These are phyloP conservation scores for Leistus spinibarbis DNA, from an alignment of 2,888 invertebrate genomes.

Conservation along the genomic window DNA sequence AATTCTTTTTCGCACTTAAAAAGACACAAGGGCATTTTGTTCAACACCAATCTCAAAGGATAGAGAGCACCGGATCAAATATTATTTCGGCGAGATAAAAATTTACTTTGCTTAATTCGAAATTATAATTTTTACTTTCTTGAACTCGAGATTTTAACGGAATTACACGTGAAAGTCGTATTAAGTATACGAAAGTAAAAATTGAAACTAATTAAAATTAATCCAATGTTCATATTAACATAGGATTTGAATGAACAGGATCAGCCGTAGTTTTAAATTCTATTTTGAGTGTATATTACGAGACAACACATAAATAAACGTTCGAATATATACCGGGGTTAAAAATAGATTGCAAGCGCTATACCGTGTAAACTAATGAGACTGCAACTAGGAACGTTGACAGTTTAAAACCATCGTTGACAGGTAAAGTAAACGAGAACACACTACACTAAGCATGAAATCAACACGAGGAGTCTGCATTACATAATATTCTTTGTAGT, in stretches of 20 bases:
- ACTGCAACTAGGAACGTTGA: background rate
- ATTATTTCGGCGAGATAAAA: background rate
- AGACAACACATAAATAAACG: background rate
- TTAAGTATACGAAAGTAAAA: no score
- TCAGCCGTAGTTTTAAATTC: no score
- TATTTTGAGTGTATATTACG: no score
- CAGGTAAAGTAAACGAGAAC: background rate
- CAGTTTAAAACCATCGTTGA: background rate
- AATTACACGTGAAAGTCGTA: no score
- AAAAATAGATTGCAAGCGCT: background rate
- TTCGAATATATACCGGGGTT: background rate
- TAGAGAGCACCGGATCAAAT: no score
- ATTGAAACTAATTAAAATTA: no score
- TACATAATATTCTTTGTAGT: conserved; percentile 2
- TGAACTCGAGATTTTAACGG: no score
- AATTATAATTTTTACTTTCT: no score
- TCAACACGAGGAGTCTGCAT: background rate
- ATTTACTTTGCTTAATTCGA: no score
- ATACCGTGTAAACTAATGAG: background rate
- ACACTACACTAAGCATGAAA: background rate
- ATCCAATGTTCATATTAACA: no score
- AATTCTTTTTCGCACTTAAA: conserved; percentile 13
- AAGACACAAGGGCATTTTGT: conserved; percentile 6
- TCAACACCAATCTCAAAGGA: background rate
- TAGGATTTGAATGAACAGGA: no score